phyloP scores from a whole-genome alignment of 2,797 vertebrate genomes.

The Malurus leucopterus region DNA sequence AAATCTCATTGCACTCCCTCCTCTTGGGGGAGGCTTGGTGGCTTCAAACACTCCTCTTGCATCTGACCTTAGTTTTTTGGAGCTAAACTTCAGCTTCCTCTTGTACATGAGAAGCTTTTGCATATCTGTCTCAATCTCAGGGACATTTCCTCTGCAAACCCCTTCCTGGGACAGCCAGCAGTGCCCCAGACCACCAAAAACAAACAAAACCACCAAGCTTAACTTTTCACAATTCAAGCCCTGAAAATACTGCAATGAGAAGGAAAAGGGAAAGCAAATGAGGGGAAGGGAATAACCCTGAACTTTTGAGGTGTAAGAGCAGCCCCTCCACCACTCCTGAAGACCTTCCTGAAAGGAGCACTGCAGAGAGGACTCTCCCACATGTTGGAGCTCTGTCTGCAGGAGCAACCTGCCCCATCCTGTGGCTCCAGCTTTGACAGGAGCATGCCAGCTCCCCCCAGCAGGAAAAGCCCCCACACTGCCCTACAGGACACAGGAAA shows the following conservation, averaged over 20 bases:
- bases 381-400: too few species aligned
- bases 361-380: background rate
- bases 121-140: background rate
- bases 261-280: background rate
- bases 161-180: background rate
- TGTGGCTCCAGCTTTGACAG: too few species aligned
- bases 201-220: background rate
- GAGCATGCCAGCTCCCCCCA: too few species aligned
- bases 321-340: background rate
- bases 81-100: background rate
- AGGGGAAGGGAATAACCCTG: background rate
- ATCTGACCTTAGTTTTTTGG: background rate
- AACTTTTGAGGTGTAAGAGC: background rate
- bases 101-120: background rate
- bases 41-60: background rate
- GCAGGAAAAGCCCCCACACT: too few species aligned
- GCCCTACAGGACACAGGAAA: too few species aligned
- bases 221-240: background rate
- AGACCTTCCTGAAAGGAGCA: background rate
- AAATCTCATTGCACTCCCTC: background rate
- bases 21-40: background rate
- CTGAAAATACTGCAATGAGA: background rate
- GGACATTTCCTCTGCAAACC: background rate
- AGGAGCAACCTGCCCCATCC: too few species aligned
- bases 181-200: background rate